Percentiles rank a stretch among this genome's conserved stretches.
Evolutionary conservation across 1,140 invertebrate genomes (phyloP).

Genomic region (Aphaenogaster ashmeadi): DNA sequence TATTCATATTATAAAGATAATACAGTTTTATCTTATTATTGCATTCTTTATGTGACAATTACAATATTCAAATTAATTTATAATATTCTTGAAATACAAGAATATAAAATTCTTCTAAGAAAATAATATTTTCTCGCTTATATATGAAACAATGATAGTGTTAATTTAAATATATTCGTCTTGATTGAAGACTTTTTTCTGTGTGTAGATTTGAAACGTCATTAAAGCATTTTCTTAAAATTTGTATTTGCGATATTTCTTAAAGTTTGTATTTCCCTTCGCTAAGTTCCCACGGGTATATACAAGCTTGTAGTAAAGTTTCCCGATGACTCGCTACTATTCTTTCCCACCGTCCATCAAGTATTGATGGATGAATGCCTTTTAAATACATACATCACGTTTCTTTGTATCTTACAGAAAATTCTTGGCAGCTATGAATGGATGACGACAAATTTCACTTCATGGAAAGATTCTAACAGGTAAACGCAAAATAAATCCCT

Average conservation of each 20-base stretch:
- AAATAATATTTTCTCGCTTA: too few species aligned
- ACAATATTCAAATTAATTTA: too few species aligned
- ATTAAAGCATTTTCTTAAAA: neutral
- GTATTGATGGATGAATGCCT: neutral
- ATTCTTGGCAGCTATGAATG: neutral
- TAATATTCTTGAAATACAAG: too few species aligned
- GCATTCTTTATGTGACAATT: too few species aligned
- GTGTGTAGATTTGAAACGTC: neutral
- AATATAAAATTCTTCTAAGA: too few species aligned
- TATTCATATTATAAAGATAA: too few species aligned
- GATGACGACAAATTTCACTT: neutral
- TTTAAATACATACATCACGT: neutral
- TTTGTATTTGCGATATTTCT: neutral
- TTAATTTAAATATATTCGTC: too few species aligned
- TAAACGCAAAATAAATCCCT: neutral
- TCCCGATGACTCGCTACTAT: neutral
- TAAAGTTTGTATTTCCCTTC: constrained; percentile 4
- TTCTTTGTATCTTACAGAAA: neutral
- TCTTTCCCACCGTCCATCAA: neutral
- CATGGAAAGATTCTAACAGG: neutral
- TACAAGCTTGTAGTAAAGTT: neutral
- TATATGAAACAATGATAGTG: too few species aligned
- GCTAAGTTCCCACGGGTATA: neutral
- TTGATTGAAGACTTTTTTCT: too few species aligned
- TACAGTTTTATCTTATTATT: too few species aligned